phyloP scores from a whole-genome alignment of 2,113 vertebrate genomes.

The Perccottus glenii region DNA sequence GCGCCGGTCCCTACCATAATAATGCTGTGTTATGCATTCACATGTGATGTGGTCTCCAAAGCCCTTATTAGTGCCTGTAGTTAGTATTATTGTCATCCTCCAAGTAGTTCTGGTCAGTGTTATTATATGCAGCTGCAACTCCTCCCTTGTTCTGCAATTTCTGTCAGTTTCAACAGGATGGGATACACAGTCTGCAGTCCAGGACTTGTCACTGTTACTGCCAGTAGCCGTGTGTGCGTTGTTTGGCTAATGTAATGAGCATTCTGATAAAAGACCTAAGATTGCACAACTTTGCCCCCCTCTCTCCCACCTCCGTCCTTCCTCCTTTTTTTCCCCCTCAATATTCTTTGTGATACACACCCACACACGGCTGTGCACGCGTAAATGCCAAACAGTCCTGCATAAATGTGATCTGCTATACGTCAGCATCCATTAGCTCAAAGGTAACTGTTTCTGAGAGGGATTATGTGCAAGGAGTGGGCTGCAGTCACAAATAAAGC shows the following conservation, averaged over 20 bases:
- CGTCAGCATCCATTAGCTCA: constrained; percentile 45
- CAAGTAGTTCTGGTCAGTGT: constrained; percentile 17
- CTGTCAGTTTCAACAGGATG: constrained; percentile 28
- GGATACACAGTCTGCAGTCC: constrained; percentile 26
- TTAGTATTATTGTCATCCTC: constrained; percentile 15
- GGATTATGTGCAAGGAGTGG: constrained; percentile 66
- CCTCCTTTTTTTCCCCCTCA: neutral
- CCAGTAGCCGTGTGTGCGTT: constrained; percentile 36
- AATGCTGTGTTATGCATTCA: constrained; percentile 25
- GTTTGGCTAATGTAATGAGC: constrained; percentile 67
- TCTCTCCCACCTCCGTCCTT: constrained; percentile 12
- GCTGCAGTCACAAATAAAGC: constrained; percentile 65
- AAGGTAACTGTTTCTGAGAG: constrained; percentile 46
- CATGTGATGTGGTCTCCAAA: constrained; percentile 8
- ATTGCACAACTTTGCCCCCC: constrained; percentile 37
- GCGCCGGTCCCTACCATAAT: neutral
- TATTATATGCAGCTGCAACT: constrained; percentile 24
- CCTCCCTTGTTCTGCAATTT: constrained; percentile 14
- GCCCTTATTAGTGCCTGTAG: constrained; percentile 4
- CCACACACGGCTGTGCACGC: constrained; percentile 39
- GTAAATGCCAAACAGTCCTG: constrained; percentile 5
- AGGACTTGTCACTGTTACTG: constrained; percentile 39
- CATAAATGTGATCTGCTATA: constrained; percentile 29
- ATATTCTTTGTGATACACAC: constrained; percentile 25
- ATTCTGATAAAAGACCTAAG: constrained; percentile 62